A percentile compares a stretch with the other conserved stretches of the same genome.
Conservation (phyloP, 2,888 invertebrate genomes). For the Xylota segnis region DNA sequence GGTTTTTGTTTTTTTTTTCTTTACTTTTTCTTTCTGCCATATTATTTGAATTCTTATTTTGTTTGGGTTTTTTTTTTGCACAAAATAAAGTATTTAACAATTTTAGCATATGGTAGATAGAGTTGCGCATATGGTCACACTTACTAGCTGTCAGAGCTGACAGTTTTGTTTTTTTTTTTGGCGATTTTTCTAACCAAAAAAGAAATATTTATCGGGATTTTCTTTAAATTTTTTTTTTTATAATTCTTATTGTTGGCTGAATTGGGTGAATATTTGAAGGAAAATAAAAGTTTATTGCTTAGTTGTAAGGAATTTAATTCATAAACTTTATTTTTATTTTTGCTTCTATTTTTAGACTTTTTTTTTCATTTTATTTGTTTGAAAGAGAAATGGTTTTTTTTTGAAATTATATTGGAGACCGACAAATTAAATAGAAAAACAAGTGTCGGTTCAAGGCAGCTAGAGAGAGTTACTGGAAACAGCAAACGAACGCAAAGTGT, state of each 20-base stretch:
- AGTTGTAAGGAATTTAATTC: conserved; percentile 5
- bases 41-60: conserved; percentile 33
- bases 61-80: conserved; percentile 4
- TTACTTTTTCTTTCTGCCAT: conserved; percentile 25
- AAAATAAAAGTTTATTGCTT: conserved; percentile 3
- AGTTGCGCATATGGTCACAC: conserved; percentile 18
- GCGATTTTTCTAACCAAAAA: conserved; percentile 3
- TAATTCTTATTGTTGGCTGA: not conserved
- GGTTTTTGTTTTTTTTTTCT: conserved; percentile 22
- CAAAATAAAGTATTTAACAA: conserved; percentile 4
- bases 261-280: not conserved
- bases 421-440: conserved; percentile 1
- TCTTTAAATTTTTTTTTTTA: not conserved
- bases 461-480: not conserved
- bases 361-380: not conserved
- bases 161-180: not conserved
- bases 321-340: not conserved
- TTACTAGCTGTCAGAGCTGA: conserved; percentile 11
- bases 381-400: not conserved
- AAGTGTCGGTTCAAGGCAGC: not conserved
- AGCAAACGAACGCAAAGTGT: not conserved
- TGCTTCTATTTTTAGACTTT: not conserved
- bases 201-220: not conserved
- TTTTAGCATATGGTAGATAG: conserved; percentile 11
- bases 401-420: not conserved